Base-by-base conservation (phyloP, 2,113 vertebrate genomes). In the Centropristis striata region DNA sequence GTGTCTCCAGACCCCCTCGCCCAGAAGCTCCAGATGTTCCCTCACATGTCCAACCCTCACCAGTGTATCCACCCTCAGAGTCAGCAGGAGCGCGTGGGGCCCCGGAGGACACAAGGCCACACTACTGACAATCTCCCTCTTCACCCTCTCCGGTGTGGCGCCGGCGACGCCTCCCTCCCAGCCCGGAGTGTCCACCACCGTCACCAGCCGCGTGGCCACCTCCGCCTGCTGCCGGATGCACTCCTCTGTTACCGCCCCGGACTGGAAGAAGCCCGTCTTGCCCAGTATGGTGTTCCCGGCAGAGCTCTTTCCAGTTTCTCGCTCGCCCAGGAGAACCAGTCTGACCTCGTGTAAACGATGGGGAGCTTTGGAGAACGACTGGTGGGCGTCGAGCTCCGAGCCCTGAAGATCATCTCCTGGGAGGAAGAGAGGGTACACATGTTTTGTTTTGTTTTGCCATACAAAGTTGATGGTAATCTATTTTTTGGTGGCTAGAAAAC, bases 301-400 rank as follows among this genome's bases (percentile, higher is more conserved):
- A 4, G 91, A 91, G 36, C 93, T 95, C 87, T 95, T 95, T 20
- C 95, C 95, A 1, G 93, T 94, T 79, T 95, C 95, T 1, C 94
- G 88, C 85, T 95, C 95, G 0, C 95, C 95, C 81, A 95, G 71
- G 4, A 95, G 90, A 63, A 94, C 75, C 49, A 95, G 82, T 8
- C 95, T 59, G 69, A 95, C 70, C 70, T 95, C 95, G 0, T 86
- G 89, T 3, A 95, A 85, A 59, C 88, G 92, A 0, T 90, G 82
- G 1, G 88, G 79, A 18, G 81, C 74, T 68, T 92, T 93, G 79
- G 92, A 92, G 90, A 94, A 93, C 0, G 91, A 84, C 21, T 80
- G 90, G 8, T 65, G 88, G 7, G 90, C 88, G 0, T 93, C 91
- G 0, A 91, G 71, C 20, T 92, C 87, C 0, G 91, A 90, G 10